Conservation (phyloP, 1,140 invertebrate genomes). For the Pinna nobilis region DNA sequence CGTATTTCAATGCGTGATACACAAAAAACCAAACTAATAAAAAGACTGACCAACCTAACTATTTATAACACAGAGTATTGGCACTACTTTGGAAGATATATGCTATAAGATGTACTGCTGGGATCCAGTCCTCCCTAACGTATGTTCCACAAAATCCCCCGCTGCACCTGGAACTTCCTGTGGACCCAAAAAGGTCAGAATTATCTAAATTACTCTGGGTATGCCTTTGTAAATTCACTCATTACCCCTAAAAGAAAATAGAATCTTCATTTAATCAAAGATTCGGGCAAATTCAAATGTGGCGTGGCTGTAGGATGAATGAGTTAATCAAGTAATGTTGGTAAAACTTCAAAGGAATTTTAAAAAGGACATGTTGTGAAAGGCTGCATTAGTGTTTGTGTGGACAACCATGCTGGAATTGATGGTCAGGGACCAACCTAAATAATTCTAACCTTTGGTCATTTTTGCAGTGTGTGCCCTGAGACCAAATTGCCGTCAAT, state of each 20-base stretch:
- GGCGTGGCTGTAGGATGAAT: background rate
- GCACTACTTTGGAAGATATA: slow-evolving; percentile 25
- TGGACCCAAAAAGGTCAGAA: slow-evolving; percentile 19
- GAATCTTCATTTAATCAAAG: too few species aligned
- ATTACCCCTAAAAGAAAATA: background rate
- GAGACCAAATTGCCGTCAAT: background rate
- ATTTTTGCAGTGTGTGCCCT: background rate
- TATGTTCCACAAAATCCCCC: slow-evolving; percentile 26
- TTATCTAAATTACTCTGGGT: background rate
- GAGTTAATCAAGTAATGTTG: too few species aligned
- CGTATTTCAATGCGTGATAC: background rate
- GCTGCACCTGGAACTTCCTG: slow-evolving; percentile 30
- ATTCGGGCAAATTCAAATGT: background rate
- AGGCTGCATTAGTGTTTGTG: background rate
- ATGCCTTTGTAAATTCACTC: background rate
- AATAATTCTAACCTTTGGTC: background rate
- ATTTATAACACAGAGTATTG: slow-evolving; percentile 13
- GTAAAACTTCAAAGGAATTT: background rate
- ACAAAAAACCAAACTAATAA: background rate
- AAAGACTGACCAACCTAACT: background rate
- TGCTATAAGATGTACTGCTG: slow-evolving; percentile 37
- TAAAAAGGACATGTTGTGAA: background rate
- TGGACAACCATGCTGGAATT: background rate
- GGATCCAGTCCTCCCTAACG: slow-evolving; percentile 26
- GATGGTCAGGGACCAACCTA: background rate